These are phyloP conservation scores for Columba livia DNA, from an alignment of 2,113 vertebrate genomes.

Conservation along the genomic window DNA sequence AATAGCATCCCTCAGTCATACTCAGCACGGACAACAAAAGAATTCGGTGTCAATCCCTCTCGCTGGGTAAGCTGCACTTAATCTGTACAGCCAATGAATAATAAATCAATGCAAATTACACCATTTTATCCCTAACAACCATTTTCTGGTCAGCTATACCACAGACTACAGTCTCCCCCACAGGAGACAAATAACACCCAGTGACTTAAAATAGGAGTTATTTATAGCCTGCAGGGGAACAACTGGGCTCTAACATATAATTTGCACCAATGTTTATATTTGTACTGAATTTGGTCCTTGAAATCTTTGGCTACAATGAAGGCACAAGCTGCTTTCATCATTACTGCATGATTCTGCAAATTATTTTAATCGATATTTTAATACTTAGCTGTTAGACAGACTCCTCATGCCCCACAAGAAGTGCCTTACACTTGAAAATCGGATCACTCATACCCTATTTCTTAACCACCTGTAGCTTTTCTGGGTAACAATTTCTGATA, in stretches of 20 bases:
- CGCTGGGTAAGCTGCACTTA: neutral
- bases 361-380: conserved; percentile 1
- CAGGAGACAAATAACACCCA: conserved; percentile 30
- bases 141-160: conserved; percentile 60
- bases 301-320: neutral
- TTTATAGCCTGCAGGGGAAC: conserved; percentile 41
- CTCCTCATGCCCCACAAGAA: neutral
- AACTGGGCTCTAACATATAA: conserved; percentile 20
- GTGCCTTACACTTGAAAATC: neutral
- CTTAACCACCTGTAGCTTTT: neutral
- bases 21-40: conserved; percentile 23
- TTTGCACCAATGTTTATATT: neutral
- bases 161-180: conserved; percentile 24
- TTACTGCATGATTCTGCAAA: neutral
- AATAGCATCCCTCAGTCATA: neutral
- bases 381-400: neutral
- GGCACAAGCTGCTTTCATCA: neutral
- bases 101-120: conserved; percentile 67
- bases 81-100: conserved; percentile 57
- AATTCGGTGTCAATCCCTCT: conserved; percentile 31
- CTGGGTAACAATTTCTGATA: neutral
- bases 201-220: conserved; percentile 51
- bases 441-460: neutral
- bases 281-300: conserved; percentile 18
- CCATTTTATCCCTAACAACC: conserved; percentile 54